Evolutionary conservation across 2,797 vertebrate genomes (phyloP), one percentile per base, ranked within the genome.

Genomic region (Siniperca obscura): DNA sequence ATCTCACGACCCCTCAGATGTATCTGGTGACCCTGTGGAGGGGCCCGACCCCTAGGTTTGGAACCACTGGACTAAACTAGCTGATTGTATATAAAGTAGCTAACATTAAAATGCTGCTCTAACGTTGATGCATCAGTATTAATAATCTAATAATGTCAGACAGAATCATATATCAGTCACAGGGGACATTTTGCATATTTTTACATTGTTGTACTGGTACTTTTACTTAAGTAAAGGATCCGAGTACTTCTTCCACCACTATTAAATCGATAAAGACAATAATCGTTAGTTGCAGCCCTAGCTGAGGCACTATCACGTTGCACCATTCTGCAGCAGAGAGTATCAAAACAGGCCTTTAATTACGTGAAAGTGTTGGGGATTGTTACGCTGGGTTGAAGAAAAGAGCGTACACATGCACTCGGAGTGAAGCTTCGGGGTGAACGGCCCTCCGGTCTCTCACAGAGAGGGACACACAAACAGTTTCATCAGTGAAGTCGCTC

Each of bases 361-460:
- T 5, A 40, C 5, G 9, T 62, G 9, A 50, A 17, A 1, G 17
- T 14, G 25, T 1, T n/a, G 22, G 1, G 19, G n/a, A 25, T 46
- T 0, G 2, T 34, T 8, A 50, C 14, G n/a, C 46, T 6, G n/a
- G 13, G 17, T 1, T 25, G 13, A 34, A 8, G 30, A 8, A 3
- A 27, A 21, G 34, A n/a, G 30, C 0, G 53, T 10, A 1, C 34
- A 52, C 21, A 3, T 40, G 59, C 1, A 7, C 12, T 36, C 57
- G n/a, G 12, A 1, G 42, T 52, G 38, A 70, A 42, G 53, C 27
- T 46, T 21, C 1, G 46, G 80, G 91, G 90, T 93, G 83, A 93
- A 90, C 16, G 86, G 19, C 89, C 91, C 12, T 27, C 16, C 13
- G 89, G 84, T 70, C 65, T 17, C 34, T 36, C 34, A 6, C 67